Conservation (phyloP, 2,113 vertebrate genomes). For the Pionites leucogaster region DNA sequence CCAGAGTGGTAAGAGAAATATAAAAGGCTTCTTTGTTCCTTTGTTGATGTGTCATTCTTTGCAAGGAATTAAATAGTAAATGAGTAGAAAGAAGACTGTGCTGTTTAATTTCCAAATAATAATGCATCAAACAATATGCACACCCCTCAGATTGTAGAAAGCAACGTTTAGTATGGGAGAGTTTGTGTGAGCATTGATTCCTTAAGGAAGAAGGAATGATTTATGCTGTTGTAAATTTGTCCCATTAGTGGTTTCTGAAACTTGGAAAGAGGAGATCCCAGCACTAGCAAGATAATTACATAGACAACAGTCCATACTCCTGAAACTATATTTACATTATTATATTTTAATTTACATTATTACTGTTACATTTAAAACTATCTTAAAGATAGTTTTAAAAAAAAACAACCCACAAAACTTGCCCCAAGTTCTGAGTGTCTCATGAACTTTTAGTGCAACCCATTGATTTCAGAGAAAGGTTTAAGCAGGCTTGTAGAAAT, state of each 20-base stretch:
- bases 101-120: not conserved
- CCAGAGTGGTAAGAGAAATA: conserved; percentile 90
- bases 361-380: not conserved
- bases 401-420: not conserved
- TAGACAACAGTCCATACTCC: not conserved
- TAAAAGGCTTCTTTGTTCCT: not conserved
- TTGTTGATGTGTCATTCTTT: not conserved
- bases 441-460: not conserved
- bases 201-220: not conserved
- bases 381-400: not conserved
- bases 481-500: not conserved
- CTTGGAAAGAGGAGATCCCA: not conserved
- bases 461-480: not conserved
- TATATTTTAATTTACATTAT: not conserved
- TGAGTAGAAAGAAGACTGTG: not conserved
- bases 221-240: not conserved
- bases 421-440: not conserved
- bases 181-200: not conserved
- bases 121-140: not conserved
- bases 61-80: not conserved
- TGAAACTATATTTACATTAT: not conserved
- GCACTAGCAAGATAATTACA: not conserved
- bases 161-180: not conserved
- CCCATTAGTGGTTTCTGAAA: not conserved
- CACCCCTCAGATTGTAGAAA: not conserved